A percentile compares a stretch with the other conserved stretches of the same genome.
phyloP scores from a whole-genome alignment of 2,797 vertebrate species.

The Botia almorhae region DNA sequence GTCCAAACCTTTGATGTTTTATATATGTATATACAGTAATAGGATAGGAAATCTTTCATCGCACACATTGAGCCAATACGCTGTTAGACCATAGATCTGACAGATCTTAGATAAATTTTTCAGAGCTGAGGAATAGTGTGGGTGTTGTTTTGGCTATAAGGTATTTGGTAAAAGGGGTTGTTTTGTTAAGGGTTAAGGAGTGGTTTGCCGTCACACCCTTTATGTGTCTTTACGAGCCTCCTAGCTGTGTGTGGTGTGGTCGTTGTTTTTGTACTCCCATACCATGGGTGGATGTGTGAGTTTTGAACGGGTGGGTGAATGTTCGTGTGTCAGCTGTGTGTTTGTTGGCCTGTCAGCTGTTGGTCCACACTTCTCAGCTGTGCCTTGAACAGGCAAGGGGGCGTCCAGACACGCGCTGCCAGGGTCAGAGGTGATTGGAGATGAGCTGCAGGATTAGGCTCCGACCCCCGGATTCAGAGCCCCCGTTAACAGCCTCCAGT shows the following conservation, averaged over 20 bases:
- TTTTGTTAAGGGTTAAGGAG: slow-evolving; percentile 66
- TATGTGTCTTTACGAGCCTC: slow-evolving; percentile 45
- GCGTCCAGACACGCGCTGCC: slow-evolving; percentile 72
- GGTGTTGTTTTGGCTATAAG: slow-evolving; percentile 66
- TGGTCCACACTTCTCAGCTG: slow-evolving; percentile 68
- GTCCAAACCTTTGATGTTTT: no score
- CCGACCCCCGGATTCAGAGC: slow-evolving; percentile 71
- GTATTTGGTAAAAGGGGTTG: slow-evolving; percentile 69
- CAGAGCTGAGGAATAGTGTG: slow-evolving; percentile 49
- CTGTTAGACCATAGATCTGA: not conserved
- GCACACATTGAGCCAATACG: no score
- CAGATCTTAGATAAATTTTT: not conserved
- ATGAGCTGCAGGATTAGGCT: slow-evolving; percentile 75
- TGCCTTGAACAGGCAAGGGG: slow-evolving; percentile 56
- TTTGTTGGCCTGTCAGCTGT: slow-evolving; percentile 72
- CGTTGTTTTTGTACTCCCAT: slow-evolving; percentile 43
- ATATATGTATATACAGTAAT: no score
- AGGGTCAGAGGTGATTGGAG: slow-evolving; percentile 71
- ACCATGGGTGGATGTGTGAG: slow-evolving; percentile 19
- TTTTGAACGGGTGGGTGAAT: slow-evolving; percentile 28
- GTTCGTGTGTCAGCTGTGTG: slow-evolving; percentile 50
- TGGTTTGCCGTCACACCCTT: slow-evolving; percentile 71
- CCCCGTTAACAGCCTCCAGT: slow-evolving; percentile 71
- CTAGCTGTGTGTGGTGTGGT: slow-evolving; percentile 51
- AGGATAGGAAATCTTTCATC: no score